Evolutionary conservation across 1,140 invertebrate species (phyloP), one percentile per base, ranked within the genome.

Genomic region (Reticulitermes speratus): DNA sequence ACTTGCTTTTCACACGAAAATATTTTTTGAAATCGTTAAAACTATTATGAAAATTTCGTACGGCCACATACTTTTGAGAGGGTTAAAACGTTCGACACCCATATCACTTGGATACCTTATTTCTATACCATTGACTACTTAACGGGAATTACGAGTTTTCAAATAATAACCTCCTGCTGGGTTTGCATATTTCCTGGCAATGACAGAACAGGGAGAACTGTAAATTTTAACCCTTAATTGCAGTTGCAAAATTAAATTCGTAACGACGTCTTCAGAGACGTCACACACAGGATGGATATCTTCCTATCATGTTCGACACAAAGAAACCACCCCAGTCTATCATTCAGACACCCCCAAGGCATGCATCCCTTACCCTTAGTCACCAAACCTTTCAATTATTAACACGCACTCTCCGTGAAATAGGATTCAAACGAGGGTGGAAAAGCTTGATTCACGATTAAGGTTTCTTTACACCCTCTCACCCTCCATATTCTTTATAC

Each of bases 371-470:
- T 9, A n/a, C 25, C 65, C 65, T 75, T 75, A 75, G 65, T 75
- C 65, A 75, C 65, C n/a, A 75, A 75, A 75, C 65, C 65, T 30
- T 75, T 75, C 65, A 75, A 75, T 75, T 75, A 75, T 75, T 75
- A 75, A 75, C 65, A 30, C 65, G 65, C 65, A 30, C 65, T 75
- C 65, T 30, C 65, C 65, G 65, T 75, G 65, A 30, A 75, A 75
- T 75, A 75, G 25, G 65, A 75, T 75, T 75, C 65, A 75, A 75
- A 75, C 65, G 65, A 30, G 65, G 65, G 65, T 75, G 65, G 65
- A n/a, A 75, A 75, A n/a, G 65, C 65, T 75, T 75, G 25, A 75
- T 30, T 75, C 65, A 75, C 65, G 65, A 75, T 75, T 75, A 75
- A 75, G 65, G 65, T 75, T 75, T 16, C n/a, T 75, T 75, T 75